Evolutionary conservation across 2,888 invertebrate genomes (phyloP).

Genomic region (Drosophila rellima): DNA sequence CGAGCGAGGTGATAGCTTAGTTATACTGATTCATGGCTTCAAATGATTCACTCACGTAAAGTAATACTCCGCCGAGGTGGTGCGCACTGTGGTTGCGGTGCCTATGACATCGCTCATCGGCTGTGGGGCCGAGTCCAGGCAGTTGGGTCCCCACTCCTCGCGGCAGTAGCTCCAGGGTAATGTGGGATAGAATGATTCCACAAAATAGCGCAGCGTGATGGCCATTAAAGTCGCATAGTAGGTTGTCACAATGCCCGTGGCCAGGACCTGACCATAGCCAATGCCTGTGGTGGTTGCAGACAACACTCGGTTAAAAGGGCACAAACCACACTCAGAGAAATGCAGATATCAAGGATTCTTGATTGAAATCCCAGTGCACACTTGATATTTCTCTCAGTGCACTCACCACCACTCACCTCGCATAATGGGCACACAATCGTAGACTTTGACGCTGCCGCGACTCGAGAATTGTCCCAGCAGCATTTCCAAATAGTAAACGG

Average conservation of each 20-base stretch:
- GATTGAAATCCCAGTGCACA: too few relatives aligned
- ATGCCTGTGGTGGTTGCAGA: slow-evolving; percentile 85
- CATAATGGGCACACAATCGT: slow-evolving; percentile 89
- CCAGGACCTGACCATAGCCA: slow-evolving; percentile 87
- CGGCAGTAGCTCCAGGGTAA: slow-evolving; percentile 89
- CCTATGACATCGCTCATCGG: slow-evolving; percentile 2
- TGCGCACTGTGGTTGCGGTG: slow-evolving; percentile 53
- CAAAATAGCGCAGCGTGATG: slow-evolving; percentile 88
- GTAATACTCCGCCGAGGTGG: slow-evolving; percentile 85
- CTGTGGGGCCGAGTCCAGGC: slow-evolving; percentile 79
- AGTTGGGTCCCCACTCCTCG: slow-evolving; percentile 86
- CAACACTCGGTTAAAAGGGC: not conserved
- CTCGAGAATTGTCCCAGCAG: slow-evolving; percentile 91
- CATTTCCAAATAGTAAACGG: slow-evolving; percentile 91
- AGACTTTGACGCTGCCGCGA: slow-evolving; percentile 89
- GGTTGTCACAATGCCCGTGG: slow-evolving; percentile 87
- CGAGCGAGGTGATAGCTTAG: slow-evolving; percentile 6
- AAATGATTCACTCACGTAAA: slow-evolving; percentile 83
- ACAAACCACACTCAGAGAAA: not conserved
- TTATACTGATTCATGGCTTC: not conserved
- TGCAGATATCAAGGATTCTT: too few relatives aligned
- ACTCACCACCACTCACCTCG: slow-evolving; percentile 88
- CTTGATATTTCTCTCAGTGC: too few relatives aligned
- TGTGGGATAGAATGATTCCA: slow-evolving; percentile 87
- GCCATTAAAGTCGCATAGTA: slow-evolving; percentile 90